Base-by-base conservation (phyloP, 2,797 vertebrate species). In the Meriones psammophilus region DNA sequence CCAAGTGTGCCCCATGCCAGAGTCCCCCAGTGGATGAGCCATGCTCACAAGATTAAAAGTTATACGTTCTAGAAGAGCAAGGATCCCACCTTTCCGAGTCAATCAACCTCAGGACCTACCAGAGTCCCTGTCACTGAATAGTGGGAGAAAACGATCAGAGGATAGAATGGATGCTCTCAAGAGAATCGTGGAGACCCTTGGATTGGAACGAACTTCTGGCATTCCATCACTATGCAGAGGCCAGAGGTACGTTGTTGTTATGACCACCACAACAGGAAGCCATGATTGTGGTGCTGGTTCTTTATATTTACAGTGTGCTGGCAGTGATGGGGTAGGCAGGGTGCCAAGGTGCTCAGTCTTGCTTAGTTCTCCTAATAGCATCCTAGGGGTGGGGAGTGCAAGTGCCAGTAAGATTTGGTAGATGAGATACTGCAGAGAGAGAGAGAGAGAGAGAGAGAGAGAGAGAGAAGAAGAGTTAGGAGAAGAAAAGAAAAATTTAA, bases 381-480 rank as follows among this genome's bases (percentile, higher is more conserved):
- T 39, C 84, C n/a, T 13, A 20, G 8, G 64, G 62, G 66, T 80
- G 80, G 80, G 50, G 73, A 78, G 71, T 54, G 64, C 3, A 28
- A 69, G 54, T 69, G 73, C 39, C 20, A 79, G 24, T 84, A 54
- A 50, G 58, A 76, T 69, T 84, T 94, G 85, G 69, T 81, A 96
- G 76, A 90, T 88, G 89, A 97, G 86, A 96, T 90, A 90, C 80
- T 85, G 66, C 15, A 62, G 24, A 81, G 6, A 39, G 46, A 22
- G n/a, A 8, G 56, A 62, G 3, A 78, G 46, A 22, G n/a, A 4
- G 33, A 42, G 42, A 42, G 42, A 42, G 42, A 42, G 17, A 39
- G 80, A 56, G 8, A 60, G 22, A 87, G 46, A 36, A 42, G n/a
- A 39, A 56, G 39, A 14, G 20, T 22, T 26, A 46, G 18, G 50